Conservation (phyloP, 1,140 invertebrate species). For the Drosophila trapezifrons region DNA sequence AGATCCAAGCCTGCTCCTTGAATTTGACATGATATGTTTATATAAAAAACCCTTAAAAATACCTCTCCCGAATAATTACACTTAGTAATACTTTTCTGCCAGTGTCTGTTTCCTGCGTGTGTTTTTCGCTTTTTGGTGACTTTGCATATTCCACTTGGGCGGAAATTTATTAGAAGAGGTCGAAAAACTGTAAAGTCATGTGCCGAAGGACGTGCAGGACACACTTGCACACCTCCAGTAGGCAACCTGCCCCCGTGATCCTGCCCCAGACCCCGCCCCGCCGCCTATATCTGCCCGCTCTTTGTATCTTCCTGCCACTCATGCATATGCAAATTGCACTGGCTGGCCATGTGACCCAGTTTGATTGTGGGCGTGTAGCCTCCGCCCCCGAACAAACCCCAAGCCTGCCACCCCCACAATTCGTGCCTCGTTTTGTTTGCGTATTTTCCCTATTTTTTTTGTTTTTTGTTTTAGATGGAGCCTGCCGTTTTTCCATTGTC, state of each 20-base stretch:
- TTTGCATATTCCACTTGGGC: slow-evolving; percentile 68
- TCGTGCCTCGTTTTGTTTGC: slow-evolving; percentile 54
- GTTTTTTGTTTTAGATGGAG: slow-evolving; percentile 9
- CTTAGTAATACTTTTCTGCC: neutral
- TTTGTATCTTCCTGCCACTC: slow-evolving; percentile 52
- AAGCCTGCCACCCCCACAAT: slow-evolving; percentile 21
- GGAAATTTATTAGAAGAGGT: slow-evolving; percentile 76
- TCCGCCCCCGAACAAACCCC: neutral
- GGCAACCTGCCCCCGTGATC: slow-evolving; percentile 9
- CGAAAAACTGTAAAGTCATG: slow-evolving; percentile 73
- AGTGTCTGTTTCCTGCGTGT: slow-evolving; percentile 36
- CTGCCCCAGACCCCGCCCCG: neutral
- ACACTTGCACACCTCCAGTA: slow-evolving; percentile 39
- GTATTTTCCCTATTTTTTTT: slow-evolving; percentile 54
- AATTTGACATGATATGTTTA: too few species aligned
- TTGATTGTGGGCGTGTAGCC: slow-evolving; percentile 70
- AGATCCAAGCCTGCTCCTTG: too few species aligned
- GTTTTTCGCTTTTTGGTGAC: slow-evolving; percentile 53
- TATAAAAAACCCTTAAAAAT: too few species aligned
- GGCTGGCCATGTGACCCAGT: slow-evolving; percentile 69
- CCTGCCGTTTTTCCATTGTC: slow-evolving; percentile 47
- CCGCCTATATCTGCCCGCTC: slow-evolving; percentile 12
- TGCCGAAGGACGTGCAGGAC: slow-evolving; percentile 46
- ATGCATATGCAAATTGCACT: slow-evolving; percentile 80
- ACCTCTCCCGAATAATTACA: too few species aligned